Base-by-base conservation (phyloP, 2,888 invertebrate genomes). In the Aleiodes testaceus region DNA sequence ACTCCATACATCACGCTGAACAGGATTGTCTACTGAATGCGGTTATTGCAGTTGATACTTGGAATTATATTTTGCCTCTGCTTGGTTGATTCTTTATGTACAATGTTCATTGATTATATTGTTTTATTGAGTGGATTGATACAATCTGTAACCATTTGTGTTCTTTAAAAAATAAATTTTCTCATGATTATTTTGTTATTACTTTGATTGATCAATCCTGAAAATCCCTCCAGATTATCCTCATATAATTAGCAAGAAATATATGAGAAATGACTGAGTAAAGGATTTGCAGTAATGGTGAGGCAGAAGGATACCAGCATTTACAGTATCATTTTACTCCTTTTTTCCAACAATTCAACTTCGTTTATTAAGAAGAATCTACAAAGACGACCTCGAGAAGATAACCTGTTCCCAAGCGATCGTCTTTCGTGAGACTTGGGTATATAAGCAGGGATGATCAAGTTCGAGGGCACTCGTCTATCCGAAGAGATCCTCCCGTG, bases 371-470 rank as follows among this genome's bases (percentile, higher is more conserved):
- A 16, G 36, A 36, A 36, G 9, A 47, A 20, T 44, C 26, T 9
- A 63, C 45, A 44, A 45, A 44, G 63, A 22, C 18, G 63, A 22
- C 63, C 63, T 63, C 20, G 63, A n/a, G 18, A 2, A 47, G 14
- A 50, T 18, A 72, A 72, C 71, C 71, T 52, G 71, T 72, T 72
- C 36, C 11, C 45, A 44, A 59, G 36, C 22, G 22, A 63, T 63
- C 20, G 44, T 63, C 44, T 63, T 63, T 20, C 44, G 50, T 3
- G 42, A 9, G 20, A 12, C 4, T 42, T 14, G 71, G 47, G 66
- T 72, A 72, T 72, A 72, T 72, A 72, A 67, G 50, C 66, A 20
- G 45, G 45, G 9, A 7, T 36, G 36, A 72, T 72, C 71, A 72
- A 67, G 71, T 72, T 72, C 67, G 71, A 72, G 71, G 67, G 61